Evolutionary conservation across 2,888 invertebrate species (phyloP).

Genomic region (Drosophila nigritarsus): DNA sequence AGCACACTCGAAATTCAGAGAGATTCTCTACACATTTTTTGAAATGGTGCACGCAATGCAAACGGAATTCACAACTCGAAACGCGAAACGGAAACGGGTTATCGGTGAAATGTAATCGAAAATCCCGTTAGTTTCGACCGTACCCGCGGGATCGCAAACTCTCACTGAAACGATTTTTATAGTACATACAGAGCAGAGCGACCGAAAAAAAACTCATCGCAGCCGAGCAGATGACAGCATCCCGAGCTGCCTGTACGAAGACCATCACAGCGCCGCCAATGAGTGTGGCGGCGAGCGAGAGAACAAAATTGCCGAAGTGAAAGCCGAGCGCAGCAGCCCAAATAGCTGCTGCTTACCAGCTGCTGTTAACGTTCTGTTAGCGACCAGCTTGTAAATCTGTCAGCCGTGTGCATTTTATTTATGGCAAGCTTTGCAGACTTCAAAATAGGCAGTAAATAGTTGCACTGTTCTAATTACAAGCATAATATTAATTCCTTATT

Average conservation of each 20-base stretch:
- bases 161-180: slow-evolving; percentile 85
- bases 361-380: slow-evolving; percentile 37
- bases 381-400: slow-evolving; percentile 23
- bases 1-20: slow-evolving; percentile 23
- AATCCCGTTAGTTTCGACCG: slow-evolving; percentile 84
- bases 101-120: slow-evolving; percentile 28
- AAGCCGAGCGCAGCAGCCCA: slow-evolving; percentile 55
- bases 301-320: slow-evolving; percentile 38
- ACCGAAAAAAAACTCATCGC: slow-evolving; percentile 27
- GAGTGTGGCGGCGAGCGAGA: slow-evolving; percentile 50
- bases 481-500: accelerated
- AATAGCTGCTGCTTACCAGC: slow-evolving; percentile 21
- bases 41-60: slow-evolving; percentile 15
- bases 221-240: slow-evolving; percentile 57
- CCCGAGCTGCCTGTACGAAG: slow-evolving; percentile 45
- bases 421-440: slow-evolving; percentile 46
- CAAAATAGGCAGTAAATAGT: background rate
- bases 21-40: slow-evolving; percentile 34
- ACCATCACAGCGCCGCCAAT: slow-evolving; percentile 45
- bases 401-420: slow-evolving; percentile 17
- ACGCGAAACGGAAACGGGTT: slow-evolving; percentile 41
- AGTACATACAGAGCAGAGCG: slow-evolving; percentile 80
- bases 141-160: slow-evolving; percentile 85
- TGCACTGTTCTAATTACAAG: no score
- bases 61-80: slow-evolving; percentile 37